Conservation (phyloP, 2,888 invertebrate genomes). For the Heliconius sara region DNA sequence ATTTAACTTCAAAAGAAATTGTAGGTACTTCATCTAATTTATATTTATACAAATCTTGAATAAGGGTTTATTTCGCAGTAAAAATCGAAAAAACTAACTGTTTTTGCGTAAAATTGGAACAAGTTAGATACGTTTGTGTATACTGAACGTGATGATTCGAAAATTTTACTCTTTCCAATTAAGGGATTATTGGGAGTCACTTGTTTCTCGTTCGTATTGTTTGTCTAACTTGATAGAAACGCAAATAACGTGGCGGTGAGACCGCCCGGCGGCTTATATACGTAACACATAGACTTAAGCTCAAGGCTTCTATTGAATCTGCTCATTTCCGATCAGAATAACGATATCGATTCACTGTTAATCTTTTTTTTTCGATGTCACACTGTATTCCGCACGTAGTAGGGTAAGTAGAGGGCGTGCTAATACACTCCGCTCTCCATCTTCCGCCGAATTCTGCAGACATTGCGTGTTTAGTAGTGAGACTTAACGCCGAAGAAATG, state of each 20-base stretch:
- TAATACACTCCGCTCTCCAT: too few species aligned
- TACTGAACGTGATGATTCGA: slow-evolving; percentile 33
- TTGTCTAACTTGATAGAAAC: slow-evolving; percentile 48
- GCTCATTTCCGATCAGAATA: slow-evolving; percentile 60
- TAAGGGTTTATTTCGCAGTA: background rate
- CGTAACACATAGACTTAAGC: slow-evolving; percentile 62
- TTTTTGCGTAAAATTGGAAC: background rate
- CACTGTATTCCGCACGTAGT: too few species aligned
- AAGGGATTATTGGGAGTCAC: slow-evolving; percentile 50
- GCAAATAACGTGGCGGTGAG: slow-evolving; percentile 67
- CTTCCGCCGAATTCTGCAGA: too few species aligned
- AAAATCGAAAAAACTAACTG: background rate
- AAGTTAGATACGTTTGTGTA: background rate
- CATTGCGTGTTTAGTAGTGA: too few species aligned
- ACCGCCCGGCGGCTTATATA: slow-evolving; percentile 62
- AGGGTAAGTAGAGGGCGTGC: too few species aligned
- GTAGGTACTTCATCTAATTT: background rate
- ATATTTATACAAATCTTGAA: slow-evolving; percentile 1
- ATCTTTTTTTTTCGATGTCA: slow-evolving; percentile 46
- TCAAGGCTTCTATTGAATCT: slow-evolving; percentile 61
- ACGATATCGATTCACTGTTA: slow-evolving; percentile 69
- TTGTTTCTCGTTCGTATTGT: slow-evolving; percentile 23
- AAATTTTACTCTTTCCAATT: slow-evolving; percentile 48
- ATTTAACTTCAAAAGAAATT: slow-evolving; percentile 1
- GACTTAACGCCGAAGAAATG: too few species aligned